Evolutionary conservation across 1,140 invertebrate genomes (phyloP).

Genomic region (Magallana gigas): DNA sequence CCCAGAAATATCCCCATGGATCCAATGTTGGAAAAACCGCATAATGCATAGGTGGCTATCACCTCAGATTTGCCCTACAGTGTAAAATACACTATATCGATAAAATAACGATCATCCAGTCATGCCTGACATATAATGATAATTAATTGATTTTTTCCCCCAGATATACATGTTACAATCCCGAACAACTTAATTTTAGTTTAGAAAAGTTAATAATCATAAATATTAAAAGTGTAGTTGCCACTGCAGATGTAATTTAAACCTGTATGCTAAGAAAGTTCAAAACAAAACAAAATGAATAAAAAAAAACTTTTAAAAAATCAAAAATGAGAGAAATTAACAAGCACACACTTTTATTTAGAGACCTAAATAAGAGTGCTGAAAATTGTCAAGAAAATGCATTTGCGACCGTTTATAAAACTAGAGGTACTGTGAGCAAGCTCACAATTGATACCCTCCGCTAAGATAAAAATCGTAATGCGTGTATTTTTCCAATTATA

Average conservation of each 20-base stretch:
- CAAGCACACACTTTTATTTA: neutral
- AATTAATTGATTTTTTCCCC: neutral
- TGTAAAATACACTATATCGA: neutral
- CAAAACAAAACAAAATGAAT: too few relatives aligned
- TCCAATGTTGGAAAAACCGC: conserved; percentile 96
- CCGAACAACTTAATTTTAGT: too few relatives aligned
- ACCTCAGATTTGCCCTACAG: conserved; percentile 85
- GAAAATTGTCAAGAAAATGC: too few relatives aligned
- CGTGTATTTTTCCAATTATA: too few relatives aligned
- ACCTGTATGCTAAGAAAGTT: neutral
- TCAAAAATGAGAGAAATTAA: neutral
- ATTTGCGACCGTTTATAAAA: too few relatives aligned
- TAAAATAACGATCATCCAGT: neutral
- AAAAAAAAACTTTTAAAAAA: too few relatives aligned
- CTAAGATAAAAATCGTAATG: too few relatives aligned
- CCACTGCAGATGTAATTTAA: neutral
- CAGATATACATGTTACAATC: neutral
- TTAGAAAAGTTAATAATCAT: too few relatives aligned
- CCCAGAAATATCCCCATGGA: conserved; percentile 95
- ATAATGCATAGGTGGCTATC: conserved; percentile 96
- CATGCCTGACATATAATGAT: neutral
- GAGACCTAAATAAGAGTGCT: neutral
- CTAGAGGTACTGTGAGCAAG: too few relatives aligned
- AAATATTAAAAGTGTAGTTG: neutral
- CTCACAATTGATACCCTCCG: too few relatives aligned